A percentile compares a stretch with the other conserved stretches of the same genome.
phyloP scores from a whole-genome alignment of 2,888 invertebrate species.

The Achlya flavicornis region DNA sequence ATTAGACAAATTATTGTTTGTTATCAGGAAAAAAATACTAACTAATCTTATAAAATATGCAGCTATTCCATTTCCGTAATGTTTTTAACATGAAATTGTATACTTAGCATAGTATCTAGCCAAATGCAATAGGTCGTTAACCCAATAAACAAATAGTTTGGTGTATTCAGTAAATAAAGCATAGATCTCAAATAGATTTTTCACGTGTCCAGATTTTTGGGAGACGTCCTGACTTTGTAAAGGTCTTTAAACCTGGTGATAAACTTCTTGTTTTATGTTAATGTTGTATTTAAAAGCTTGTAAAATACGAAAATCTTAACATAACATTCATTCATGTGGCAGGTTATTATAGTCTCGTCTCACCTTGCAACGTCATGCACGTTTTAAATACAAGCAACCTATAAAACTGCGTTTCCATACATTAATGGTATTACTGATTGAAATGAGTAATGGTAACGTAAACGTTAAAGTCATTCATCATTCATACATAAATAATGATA shows the following conservation, averaged over 20 bases:
- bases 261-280: neutral
- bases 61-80: too few species aligned
- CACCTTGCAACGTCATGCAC: neutral
- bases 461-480: too few species aligned
- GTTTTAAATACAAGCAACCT: neutral
- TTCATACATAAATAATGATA: too few species aligned
- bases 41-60: too few species aligned
- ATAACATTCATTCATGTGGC: neutral
- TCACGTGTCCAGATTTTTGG: neutral
- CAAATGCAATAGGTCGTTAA: neutral
- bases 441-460: too few species aligned
- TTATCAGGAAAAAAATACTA: too few species aligned
- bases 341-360: neutral
- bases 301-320: neutral
- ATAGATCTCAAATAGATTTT: neutral
- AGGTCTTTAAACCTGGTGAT: neutral
- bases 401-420: neutral
- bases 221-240: slow-evolving; percentile 1
- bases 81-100: too few species aligned
- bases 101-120: neutral
- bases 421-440: neutral
- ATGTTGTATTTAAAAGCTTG: neutral
- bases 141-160: neutral
- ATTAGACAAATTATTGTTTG: too few species aligned
- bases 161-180: neutral